A percentile compares a stretch with the other conserved stretches of the same genome.
phyloP scores from a whole-genome alignment of 2,113 vertebrate genomes.

The Sigmodon hispidus region DNA sequence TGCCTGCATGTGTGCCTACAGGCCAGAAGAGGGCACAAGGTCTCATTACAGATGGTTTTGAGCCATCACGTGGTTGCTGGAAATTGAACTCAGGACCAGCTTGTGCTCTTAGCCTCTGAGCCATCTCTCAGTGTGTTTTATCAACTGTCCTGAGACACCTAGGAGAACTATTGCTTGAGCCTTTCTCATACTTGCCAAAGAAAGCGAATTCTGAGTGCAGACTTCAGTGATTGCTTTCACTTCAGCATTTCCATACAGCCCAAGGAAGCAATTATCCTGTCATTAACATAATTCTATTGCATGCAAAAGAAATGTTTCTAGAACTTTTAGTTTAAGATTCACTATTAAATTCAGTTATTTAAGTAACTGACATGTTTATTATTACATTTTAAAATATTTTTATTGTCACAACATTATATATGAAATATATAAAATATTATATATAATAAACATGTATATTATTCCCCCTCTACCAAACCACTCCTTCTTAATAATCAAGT shows the following conservation, averaged over 20 bases:
- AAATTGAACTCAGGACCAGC: no score
- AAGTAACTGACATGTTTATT: neutral
- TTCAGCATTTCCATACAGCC: neutral
- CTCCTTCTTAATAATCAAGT: neutral
- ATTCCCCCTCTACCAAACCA: neutral
- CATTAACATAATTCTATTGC: neutral
- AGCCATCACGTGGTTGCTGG: no score
- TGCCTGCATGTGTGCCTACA: no score
- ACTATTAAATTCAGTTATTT: neutral
- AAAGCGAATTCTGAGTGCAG: neutral
- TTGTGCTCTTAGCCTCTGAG: no score
- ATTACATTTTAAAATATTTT: neutral
- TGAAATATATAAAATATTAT: neutral
- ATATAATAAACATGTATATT: neutral
- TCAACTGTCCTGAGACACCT: neutral
- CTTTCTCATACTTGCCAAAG: neutral
- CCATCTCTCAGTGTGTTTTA: no score
- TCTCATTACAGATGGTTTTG: no score
- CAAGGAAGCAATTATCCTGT: neutral
- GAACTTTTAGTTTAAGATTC: neutral
- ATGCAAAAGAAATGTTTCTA: constrained; percentile 10
- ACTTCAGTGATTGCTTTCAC: neutral
- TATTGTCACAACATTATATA: neutral
- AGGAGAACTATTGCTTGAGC: neutral
- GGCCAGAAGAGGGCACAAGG: no score